Conservation (phyloP, 1,140 invertebrate genomes). For the Lepidurus arcticus region DNA sequence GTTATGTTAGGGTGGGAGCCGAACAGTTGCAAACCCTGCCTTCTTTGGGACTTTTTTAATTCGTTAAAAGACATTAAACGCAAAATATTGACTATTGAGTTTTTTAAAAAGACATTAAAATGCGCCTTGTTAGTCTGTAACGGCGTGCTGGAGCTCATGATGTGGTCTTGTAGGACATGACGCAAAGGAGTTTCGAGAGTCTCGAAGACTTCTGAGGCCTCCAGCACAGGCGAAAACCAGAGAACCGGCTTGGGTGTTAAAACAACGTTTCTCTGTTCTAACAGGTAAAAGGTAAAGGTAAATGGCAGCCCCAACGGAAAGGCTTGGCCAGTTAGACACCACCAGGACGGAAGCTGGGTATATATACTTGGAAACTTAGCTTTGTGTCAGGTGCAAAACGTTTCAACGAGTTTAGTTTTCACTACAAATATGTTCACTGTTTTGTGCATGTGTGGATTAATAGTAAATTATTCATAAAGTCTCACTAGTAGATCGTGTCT, state of each 20-base stretch:
- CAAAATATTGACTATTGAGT: not conserved
- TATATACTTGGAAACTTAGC: constrained; percentile 1
- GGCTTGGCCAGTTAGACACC: constrained; percentile 20
- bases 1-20: too few species aligned
- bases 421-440: too few species aligned
- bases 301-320: constrained; percentile 16
- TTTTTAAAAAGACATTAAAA: constrained; percentile 18
- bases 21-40: too few species aligned
- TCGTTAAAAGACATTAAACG: not conserved
- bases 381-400: not conserved
- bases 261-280: constrained; percentile 1
- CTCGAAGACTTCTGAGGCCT: constrained; percentile 9
- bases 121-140: constrained; percentile 18
- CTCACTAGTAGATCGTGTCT: not conserved
- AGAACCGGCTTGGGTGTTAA: constrained; percentile 12
- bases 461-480: not conserved
- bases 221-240: constrained; percentile 15
- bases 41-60: too few species aligned
- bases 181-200: not conserved
- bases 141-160: not conserved
- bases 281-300: constrained; percentile 8
- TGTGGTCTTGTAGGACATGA: constrained; percentile 17
- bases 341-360: constrained; percentile 20
- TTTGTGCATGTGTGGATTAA: too few species aligned
- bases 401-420: not conserved